A percentile compares a stretch with the other conserved stretches of the same genome.
phyloP scores from a whole-genome alignment of 2,113 vertebrate genomes.

The Thunnus maccoyii region DNA sequence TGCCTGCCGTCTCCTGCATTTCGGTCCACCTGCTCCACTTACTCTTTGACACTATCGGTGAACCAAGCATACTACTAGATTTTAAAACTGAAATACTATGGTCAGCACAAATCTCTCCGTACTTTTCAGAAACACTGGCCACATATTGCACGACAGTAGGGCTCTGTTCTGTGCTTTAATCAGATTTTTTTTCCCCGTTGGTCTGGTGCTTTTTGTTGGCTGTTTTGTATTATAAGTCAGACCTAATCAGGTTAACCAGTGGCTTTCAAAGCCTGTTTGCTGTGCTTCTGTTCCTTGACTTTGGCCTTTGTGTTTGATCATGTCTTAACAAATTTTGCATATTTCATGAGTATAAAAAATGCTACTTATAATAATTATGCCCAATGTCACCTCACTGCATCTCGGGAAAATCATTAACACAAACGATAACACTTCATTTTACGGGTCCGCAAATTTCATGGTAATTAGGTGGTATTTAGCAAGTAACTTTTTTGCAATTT shows the following conservation, averaged over 20 bases:
- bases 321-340: too few species aligned
- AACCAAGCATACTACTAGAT: background rate
- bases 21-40: too few species aligned
- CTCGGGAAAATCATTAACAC: too few species aligned
- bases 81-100: background rate
- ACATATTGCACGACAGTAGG: slow-evolving; percentile 8
- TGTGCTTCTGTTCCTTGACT: background rate
- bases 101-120: background rate
- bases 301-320: slow-evolving; percentile 9
- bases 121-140: slow-evolving; percentile 4
- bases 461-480: too few species aligned
- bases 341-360: too few species aligned
- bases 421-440: too few species aligned
- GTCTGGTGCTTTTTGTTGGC: background rate
- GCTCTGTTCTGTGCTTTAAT: slow-evolving; percentile 22
- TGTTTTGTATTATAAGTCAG: slow-evolving; percentile 30
- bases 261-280: slow-evolving; percentile 25
- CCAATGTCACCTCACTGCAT: too few species aligned
- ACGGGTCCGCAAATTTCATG: too few species aligned
- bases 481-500: too few species aligned
- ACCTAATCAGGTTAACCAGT: slow-evolving; percentile 28
- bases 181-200: background rate
- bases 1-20: too few species aligned
- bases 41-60: too few species aligned
- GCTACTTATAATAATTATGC: too few species aligned